phyloP scores from a whole-genome alignment of 1,140 invertebrate genomes.

The Drosophila sucinea region DNA sequence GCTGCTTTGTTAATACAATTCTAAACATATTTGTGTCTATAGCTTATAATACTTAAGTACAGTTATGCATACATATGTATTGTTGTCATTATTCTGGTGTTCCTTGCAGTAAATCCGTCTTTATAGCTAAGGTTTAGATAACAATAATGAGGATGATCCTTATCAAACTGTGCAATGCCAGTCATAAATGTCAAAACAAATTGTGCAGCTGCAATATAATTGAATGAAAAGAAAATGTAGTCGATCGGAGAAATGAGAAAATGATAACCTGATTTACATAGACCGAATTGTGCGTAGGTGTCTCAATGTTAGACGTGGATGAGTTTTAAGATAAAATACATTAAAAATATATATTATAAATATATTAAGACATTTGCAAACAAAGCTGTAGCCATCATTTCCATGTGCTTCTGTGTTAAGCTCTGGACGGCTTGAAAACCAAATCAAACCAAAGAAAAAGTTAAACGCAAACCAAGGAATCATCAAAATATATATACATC shows the following conservation, averaged over 20 bases:
- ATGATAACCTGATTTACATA: conserved; percentile 39
- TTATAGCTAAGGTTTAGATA: conserved; percentile 69
- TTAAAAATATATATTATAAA: conserved; percentile 15
- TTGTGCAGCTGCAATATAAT: background rate
- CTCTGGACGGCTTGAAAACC: conserved; percentile 3
- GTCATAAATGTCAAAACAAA: conserved; percentile 22
- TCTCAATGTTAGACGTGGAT: conserved; percentile 18
- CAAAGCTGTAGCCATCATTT: conserved; percentile 41
- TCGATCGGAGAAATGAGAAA: conserved; percentile 33
- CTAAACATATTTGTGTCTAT: conserved; percentile 52
- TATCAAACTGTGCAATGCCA: conserved; percentile 31
- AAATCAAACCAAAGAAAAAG: conserved; percentile 20
- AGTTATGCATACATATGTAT: conserved; percentile 53
- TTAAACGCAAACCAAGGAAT: conserved; percentile 14
- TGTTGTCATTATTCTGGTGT: conserved; percentile 63
- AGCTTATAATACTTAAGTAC: conserved; percentile 56
- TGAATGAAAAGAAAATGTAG: conserved; percentile 8
- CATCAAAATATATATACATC: conserved; percentile 17
- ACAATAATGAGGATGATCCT: conserved; percentile 8
- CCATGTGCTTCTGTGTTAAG: conserved; percentile 43
- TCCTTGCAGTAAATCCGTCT: conserved; percentile 80
- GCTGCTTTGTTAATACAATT: conserved; percentile 48
- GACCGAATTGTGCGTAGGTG: conserved; percentile 31
- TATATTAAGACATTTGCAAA: conserved; percentile 22
- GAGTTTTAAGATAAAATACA: conserved; percentile 14